A percentile compares a stretch with the other conserved stretches of the same genome.
phyloP scores from a whole-genome alignment of 2,113 vertebrate genomes.

The Aspidoscelis tigris region DNA sequence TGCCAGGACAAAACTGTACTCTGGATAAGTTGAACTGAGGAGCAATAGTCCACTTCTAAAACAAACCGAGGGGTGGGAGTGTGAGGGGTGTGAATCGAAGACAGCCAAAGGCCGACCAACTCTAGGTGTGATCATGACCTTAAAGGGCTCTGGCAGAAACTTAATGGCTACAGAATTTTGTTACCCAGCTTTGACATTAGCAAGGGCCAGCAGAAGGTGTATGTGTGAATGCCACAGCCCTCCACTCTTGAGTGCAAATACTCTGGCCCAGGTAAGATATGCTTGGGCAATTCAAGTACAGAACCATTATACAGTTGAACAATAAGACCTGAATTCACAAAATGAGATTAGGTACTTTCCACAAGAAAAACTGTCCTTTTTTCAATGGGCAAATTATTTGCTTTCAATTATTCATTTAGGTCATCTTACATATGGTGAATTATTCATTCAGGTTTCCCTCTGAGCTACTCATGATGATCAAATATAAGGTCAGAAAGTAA shows the following conservation, averaged over 20 bases:
- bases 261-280: background rate
- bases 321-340: background rate
- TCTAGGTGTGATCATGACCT: no score
- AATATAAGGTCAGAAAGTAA: slow-evolving; percentile 31
- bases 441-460: slow-evolving; percentile 6
- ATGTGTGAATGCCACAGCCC: background rate
- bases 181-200: no score
- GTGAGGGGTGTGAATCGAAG: no score
- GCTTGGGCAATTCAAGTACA: background rate
- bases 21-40: no score
- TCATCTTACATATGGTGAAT: background rate
- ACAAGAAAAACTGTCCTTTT: background rate
- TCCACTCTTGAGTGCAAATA: background rate
- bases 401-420: background rate
- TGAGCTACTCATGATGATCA: slow-evolving; percentile 30
- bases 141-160: no score
- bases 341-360: slow-evolving; percentile 6
- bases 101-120: no score
- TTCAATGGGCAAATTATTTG: background rate
- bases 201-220: no score
- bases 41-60: no score
- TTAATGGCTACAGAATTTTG: no score
- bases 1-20: no score
- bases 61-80: no score
- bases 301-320: background rate